phyloP scores from a whole-genome alignment of 1,140 invertebrate species.

The Lepidostoma basale region DNA sequence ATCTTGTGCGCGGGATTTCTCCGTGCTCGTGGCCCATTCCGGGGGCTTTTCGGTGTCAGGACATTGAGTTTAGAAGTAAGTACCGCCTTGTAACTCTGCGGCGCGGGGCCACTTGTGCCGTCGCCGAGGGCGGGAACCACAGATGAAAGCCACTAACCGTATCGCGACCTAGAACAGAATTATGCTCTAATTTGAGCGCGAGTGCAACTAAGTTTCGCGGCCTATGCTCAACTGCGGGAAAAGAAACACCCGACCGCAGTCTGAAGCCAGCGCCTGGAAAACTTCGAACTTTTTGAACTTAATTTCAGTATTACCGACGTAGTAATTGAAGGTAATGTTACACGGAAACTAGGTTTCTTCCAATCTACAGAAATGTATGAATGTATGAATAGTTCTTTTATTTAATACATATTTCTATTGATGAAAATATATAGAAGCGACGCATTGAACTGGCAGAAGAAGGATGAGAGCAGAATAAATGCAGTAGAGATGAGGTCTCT shows the following conservation, averaged over 20 bases:
- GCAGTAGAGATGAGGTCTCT: too few species aligned
- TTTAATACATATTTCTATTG: too few species aligned
- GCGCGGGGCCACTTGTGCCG: background rate
- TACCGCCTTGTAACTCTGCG: background rate
- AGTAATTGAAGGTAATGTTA: too few species aligned
- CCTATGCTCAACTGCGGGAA: background rate
- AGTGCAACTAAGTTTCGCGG: slow-evolving; percentile 7
- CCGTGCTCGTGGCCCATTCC: background rate
- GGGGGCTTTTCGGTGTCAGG: background rate
- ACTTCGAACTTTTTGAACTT: too few species aligned
- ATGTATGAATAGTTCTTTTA: too few species aligned
- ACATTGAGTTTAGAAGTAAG: background rate
- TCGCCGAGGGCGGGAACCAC: background rate
- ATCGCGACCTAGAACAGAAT: slow-evolving; percentile 3
- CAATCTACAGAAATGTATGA: too few species aligned
- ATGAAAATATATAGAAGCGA: too few species aligned
- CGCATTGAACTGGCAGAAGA: too few species aligned
- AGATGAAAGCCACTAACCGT: slow-evolving; percentile 7
- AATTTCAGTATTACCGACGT: too few species aligned
- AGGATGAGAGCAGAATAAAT: too few species aligned
- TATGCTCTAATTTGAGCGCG: slow-evolving; percentile 2
- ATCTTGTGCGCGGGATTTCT: background rate
- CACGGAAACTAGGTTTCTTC: too few species aligned
- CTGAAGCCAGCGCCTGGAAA: too few species aligned
- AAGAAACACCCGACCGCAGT: background rate